Percentiles rank a stretch among this genome's conserved stretches.
phyloP scores from a whole-genome alignment of 1,140 invertebrate species.

The Drosophila gunungcola region DNA sequence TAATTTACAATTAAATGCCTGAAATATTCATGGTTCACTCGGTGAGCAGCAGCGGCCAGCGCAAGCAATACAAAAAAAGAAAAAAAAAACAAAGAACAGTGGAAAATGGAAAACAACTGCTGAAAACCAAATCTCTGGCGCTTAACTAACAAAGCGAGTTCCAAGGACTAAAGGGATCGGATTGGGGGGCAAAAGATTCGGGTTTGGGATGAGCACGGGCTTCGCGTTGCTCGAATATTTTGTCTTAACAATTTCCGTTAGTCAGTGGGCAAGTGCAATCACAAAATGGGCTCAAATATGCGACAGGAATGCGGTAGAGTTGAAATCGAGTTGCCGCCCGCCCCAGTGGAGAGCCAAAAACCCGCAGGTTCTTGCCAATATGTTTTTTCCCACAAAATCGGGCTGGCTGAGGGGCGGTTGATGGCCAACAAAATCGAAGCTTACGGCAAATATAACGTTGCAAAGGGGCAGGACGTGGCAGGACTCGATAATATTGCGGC shows the following conservation, averaged over 20 bases:
- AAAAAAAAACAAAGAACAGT: conserved; percentile 53
- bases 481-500: conserved; percentile 54
- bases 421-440: conserved; percentile 54
- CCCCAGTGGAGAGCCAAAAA: conserved; percentile 22
- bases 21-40: conserved; percentile 67
- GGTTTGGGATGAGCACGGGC: conserved; percentile 5
- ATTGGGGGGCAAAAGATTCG: background rate
- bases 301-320: conserved; percentile 69
- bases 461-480: conserved; percentile 39
- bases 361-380: conserved; percentile 53
- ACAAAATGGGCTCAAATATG: conserved; percentile 65
- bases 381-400: conserved; percentile 23
- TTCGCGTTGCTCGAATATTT: conserved; percentile 66
- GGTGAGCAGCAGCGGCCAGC: conserved; percentile 6
- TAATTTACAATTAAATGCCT: conserved; percentile 81
- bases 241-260: conserved; percentile 63
- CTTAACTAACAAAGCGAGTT: conserved; percentile 56
- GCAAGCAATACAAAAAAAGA: background rate
- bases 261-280: conserved; percentile 66
- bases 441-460: conserved; percentile 50
- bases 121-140: conserved; percentile 40
- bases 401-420: background rate
- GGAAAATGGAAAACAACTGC: conserved; percentile 27
- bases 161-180: conserved; percentile 5
- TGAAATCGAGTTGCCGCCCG: conserved; percentile 57